Percentiles rank a stretch among this genome's conserved stretches.
phyloP scores from a whole-genome alignment of 2,888 invertebrate genomes.

The Tenodera sinensis region DNA sequence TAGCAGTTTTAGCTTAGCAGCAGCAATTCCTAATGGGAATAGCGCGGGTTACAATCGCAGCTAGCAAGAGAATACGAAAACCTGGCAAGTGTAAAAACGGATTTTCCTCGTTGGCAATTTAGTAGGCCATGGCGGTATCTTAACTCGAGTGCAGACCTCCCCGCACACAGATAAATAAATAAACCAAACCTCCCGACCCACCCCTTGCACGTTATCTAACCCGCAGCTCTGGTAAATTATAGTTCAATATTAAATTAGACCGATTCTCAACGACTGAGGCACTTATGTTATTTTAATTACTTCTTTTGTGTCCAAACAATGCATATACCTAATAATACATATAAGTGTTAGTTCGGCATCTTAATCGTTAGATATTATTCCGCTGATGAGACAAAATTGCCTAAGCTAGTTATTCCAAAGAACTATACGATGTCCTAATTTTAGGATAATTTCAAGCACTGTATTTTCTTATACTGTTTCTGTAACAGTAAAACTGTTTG shows the following conservation, averaged over 20 bases:
- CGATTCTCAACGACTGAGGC: neutral
- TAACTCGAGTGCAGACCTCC: neutral
- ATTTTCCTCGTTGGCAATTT: constrained; percentile 22
- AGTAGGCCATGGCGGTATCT: neutral
- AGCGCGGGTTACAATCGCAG: neutral
- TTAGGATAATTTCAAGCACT: no score
- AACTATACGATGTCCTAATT: no score
- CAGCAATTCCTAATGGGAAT: constrained; percentile 8
- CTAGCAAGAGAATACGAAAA: neutral
- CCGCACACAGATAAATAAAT: neutral
- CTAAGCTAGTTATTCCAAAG: no score
- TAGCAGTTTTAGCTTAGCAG: constrained; percentile 19
- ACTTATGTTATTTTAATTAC: neutral
- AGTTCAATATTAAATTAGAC: constrained; percentile 1
- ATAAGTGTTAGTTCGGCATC: no score
- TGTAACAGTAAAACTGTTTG: no score
- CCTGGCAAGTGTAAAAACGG: constrained; percentile 15
- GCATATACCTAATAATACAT: no score
- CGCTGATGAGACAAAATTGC: no score
- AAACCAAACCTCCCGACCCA: neutral
- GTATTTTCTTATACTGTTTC: no score
- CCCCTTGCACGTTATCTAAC: neutral
- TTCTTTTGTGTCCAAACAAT: no score
- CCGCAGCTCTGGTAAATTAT: neutral
- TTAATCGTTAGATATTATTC: no score